A percentile compares a stretch with the other conserved stretches of the same genome.
Conservation (phyloP, 1,140 invertebrate genomes). For the Laupala kohalensis region DNA sequence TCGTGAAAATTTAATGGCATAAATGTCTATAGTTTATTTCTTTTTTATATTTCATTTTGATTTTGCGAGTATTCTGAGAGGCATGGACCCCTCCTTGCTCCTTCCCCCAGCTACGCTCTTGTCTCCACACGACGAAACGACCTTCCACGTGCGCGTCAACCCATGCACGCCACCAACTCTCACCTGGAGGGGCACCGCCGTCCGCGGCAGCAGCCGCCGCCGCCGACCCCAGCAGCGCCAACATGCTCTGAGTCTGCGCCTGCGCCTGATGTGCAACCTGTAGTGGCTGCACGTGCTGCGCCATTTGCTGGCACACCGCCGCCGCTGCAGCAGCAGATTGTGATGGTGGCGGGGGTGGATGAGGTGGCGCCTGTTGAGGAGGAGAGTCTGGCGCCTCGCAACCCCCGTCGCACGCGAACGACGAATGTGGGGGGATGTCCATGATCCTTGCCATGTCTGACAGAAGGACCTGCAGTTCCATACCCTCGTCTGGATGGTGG, state of each 20-base stretch:
- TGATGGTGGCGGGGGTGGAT: neutral
- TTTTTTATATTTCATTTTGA: too few species aligned
- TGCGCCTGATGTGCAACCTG: neutral
- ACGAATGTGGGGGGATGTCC: neutral
- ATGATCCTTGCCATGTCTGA: neutral
- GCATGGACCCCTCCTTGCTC: too few species aligned
- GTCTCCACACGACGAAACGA: too few species aligned
- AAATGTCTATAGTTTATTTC: too few species aligned
- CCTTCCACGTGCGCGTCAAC: too few species aligned
- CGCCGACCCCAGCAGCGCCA: neutral
- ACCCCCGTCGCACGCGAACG: too few species aligned
- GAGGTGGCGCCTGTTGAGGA: too few species aligned
- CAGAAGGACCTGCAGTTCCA: neutral
- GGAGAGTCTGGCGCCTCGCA: neutral
- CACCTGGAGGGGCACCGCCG: too few species aligned
- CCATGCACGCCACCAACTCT: too few species aligned
- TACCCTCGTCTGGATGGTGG: neutral
- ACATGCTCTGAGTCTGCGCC: neutral
- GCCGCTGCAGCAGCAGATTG: neutral
- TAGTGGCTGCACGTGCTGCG: neutral
- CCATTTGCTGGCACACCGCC: neutral
- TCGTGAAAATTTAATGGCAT: too few species aligned
- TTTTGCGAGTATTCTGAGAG: too few species aligned
- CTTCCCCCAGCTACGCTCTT: too few species aligned
- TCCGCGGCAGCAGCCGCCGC: neutral